Evolutionary conservation across 2,888 invertebrate species (phyloP).

Genomic region (Pyrocoelia pectoralis): DNA sequence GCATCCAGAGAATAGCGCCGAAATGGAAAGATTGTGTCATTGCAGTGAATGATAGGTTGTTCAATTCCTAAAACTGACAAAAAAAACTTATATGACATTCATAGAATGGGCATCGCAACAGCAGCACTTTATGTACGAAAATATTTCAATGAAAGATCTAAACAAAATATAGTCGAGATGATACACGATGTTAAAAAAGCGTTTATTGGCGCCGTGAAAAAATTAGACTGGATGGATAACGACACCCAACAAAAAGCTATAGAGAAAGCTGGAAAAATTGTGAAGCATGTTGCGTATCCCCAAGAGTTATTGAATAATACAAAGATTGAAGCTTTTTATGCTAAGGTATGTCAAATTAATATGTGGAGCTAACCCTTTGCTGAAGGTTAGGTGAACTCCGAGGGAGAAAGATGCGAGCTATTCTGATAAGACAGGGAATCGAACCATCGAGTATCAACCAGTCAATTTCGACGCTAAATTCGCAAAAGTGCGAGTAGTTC

Average conservation of each 20-base stretch:
- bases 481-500: no score
- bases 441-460: no score
- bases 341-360: conserved; percentile 16
- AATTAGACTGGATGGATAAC: conserved; percentile 42
- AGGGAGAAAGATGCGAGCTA: no score
- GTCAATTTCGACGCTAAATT: no score
- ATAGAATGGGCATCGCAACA: conserved; percentile 31
- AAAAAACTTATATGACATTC: not conserved
- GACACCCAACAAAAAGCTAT: conserved; percentile 38
- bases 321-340: conserved; percentile 36
- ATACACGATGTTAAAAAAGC: conserved; percentile 37
- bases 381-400: no score
- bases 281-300: conserved; percentile 44
- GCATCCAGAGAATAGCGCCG: conserved; percentile 79
- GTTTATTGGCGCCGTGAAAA: conserved; percentile 37
- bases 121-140: conserved; percentile 78
- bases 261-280: conserved; percentile 39
- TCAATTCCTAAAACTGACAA: not conserved
- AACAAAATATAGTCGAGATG: conserved; percentile 33
- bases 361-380: no score
- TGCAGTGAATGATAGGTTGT: conserved; percentile 59
- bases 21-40: conserved; percentile 85
- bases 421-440: no score
- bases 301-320: conserved; percentile 42
- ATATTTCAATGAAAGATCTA: conserved; percentile 33